A percentile compares a stretch with the other conserved stretches of the same genome.
Evolutionary conservation across 2,888 invertebrate species (phyloP).

Genomic region (Trichacis sp.): DNA sequence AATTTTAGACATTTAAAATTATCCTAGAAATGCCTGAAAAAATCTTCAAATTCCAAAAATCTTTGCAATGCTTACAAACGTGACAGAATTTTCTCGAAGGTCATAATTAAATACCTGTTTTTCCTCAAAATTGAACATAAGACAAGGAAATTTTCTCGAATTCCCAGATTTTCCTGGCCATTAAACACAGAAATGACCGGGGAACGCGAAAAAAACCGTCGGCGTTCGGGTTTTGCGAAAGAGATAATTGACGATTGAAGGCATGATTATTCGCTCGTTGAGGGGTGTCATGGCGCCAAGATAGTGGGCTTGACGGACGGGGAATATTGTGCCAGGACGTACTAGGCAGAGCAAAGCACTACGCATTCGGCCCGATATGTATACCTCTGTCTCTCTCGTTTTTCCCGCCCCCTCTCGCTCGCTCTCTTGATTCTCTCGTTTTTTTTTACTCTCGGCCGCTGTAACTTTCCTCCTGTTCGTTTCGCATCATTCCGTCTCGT

Average conservation of each 20-base stretch:
- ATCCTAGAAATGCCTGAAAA: too few relatives aligned
- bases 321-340: conserved; percentile 49
- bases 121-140: too few relatives aligned
- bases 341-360: conserved; percentile 47
- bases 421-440: not conserved
- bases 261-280: conserved; percentile 10
- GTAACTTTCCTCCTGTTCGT: not conserved
- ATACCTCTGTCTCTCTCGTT: conserved; percentile 12
- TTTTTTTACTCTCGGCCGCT: not conserved
- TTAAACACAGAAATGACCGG: too few relatives aligned
- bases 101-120: too few relatives aligned
- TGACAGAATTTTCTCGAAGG: too few relatives aligned
- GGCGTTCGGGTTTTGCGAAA: not conserved
- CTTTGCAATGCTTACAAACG: too few relatives aligned
- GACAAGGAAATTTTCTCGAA: too few relatives aligned
- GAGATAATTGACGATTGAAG: conserved; percentile 33
- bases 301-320: conserved; percentile 17
- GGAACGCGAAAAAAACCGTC: too few relatives aligned
- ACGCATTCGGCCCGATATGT: conserved; percentile 6
- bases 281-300: conserved; percentile 49
- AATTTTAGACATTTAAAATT: too few relatives aligned
- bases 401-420: conserved; percentile 7
- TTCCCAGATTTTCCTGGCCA: too few relatives aligned
- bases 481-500: not conserved
- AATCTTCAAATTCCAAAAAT: too few relatives aligned